phyloP scores from a whole-genome alignment of 2,113 vertebrate genomes.

The Dicerorhinus sumatrensis region DNA sequence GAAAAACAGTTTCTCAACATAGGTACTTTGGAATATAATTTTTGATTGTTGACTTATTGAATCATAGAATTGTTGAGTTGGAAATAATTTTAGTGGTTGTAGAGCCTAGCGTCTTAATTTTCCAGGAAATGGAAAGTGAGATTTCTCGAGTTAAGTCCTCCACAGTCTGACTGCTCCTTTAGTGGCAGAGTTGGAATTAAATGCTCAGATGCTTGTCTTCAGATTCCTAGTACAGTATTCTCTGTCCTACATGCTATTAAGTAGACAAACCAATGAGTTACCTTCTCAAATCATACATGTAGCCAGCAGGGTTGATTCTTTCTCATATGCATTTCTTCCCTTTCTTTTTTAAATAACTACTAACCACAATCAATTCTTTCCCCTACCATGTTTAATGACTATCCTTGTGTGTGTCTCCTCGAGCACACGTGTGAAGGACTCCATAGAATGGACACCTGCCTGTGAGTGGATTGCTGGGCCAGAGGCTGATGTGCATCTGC shows the following conservation, averaged over 20 bases:
- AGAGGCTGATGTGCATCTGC: constrained; percentile 14
- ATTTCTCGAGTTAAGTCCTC: neutral
- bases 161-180: neutral
- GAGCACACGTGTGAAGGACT: neutral
- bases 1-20: too few relatives aligned
- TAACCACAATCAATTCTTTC: neutral
- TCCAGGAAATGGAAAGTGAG: neutral
- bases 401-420: too few relatives aligned
- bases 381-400: neutral
- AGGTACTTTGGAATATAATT: too few relatives aligned
- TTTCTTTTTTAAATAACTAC: neutral
- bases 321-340: neutral
- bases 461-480: neutral
- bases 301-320: neutral
- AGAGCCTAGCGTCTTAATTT: neutral
- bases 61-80: neutral
- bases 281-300: neutral
- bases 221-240: neutral
- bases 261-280: neutral
- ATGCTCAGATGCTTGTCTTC: neutral
- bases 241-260: neutral
- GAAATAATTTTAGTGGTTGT: neutral
- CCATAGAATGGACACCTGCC: neutral
- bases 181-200: constrained; percentile 1
- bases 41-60: too few relatives aligned